Percentiles rank a stretch among this genome's conserved stretches.
phyloP scores from a whole-genome alignment of 2,113 vertebrate genomes.

The Malurus elegans region DNA sequence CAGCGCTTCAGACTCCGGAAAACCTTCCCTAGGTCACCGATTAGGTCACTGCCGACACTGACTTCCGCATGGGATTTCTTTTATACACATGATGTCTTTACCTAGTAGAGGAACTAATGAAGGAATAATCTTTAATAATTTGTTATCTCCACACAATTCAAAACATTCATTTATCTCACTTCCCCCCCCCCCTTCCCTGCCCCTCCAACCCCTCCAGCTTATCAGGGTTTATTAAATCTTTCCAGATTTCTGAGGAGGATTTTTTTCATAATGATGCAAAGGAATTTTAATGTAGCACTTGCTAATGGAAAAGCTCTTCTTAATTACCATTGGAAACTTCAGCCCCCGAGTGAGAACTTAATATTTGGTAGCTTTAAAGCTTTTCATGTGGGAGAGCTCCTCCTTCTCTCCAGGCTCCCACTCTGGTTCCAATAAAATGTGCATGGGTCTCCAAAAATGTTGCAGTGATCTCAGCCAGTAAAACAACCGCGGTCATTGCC shows the following conservation, averaged over 20 bases:
- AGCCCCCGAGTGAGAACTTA: background rate
- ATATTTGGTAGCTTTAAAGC: background rate
- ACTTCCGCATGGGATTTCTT: background rate
- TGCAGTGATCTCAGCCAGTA: background rate
- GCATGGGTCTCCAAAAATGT: background rate
- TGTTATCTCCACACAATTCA: background rate
- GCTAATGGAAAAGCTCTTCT: background rate
- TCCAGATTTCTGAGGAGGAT: background rate
- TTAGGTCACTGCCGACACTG: background rate
- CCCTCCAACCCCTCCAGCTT: background rate
- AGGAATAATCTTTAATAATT: background rate
- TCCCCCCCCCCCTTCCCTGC: background rate
- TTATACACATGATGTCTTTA: accelerated
- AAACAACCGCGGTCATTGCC: background rate
- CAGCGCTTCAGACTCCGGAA: background rate
- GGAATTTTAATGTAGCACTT: background rate
- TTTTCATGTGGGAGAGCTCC: background rate
- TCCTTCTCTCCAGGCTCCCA: background rate
- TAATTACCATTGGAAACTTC: background rate
- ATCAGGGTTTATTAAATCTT: background rate
- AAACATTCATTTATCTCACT: too few species aligned
- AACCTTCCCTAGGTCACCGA: background rate
- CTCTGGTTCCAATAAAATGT: background rate
- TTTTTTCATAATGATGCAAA: conserved; percentile 10
- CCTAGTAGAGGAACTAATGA: background rate